A percentile compares a stretch with the other conserved stretches of the same genome.
phyloP scores from a whole-genome alignment of 1,140 invertebrate species.

The Muscidifurax raptorellus region DNA sequence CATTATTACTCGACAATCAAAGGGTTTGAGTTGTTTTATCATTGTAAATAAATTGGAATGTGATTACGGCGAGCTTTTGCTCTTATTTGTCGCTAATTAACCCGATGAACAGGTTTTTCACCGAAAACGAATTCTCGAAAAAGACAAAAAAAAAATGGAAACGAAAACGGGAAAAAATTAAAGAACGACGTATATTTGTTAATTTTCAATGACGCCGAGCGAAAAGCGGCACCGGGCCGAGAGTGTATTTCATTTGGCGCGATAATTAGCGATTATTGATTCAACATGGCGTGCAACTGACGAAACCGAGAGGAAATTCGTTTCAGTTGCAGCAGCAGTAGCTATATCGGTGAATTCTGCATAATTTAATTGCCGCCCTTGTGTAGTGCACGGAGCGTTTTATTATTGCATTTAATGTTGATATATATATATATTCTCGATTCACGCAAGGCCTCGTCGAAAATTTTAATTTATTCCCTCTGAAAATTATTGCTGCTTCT shows the following conservation, averaged over 20 bases:
- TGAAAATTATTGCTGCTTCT: not conserved
- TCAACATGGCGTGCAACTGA: not conserved
- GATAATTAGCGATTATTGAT: slow-evolving; percentile 30
- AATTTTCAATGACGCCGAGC: not conserved
- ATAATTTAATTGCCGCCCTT: not conserved
- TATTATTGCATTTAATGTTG: slow-evolving; percentile 3
- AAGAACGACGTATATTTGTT: not conserved
- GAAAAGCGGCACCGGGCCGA: not conserved
- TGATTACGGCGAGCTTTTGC: no score
- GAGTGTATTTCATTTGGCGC: not conserved
- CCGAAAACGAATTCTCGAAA: no score
- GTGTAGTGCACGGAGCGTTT: not conserved
- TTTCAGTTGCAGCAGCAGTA: slow-evolving; percentile 3
- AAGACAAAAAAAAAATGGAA: no score
- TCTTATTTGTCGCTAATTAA: no score
- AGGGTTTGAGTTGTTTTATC: no score
- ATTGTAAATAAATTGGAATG: no score
- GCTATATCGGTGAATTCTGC: not conserved
- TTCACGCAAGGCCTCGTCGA: not conserved
- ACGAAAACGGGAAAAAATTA: no score
- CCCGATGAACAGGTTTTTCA: no score
- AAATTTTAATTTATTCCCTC: not conserved
- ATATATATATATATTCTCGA: not conserved
- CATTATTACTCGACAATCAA: no score
- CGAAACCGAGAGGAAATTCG: not conserved